phyloP scores from a whole-genome alignment of 2,113 vertebrate species.

The Hipposideros armiger region DNA sequence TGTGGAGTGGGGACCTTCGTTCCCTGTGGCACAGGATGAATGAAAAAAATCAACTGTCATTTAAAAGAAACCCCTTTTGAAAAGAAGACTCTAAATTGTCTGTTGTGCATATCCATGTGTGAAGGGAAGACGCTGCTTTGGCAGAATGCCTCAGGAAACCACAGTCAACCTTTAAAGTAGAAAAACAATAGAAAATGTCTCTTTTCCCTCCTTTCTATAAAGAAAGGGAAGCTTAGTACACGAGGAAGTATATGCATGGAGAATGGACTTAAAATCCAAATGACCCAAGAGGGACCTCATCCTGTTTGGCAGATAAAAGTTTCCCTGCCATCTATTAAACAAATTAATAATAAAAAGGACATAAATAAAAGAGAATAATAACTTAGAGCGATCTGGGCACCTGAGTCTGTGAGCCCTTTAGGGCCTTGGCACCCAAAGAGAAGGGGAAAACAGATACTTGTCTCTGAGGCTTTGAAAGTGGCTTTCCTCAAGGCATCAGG shows the following conservation, averaged over 20 bases:
- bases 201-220: background rate
- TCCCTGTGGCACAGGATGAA: background rate
- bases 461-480: conserved; percentile 60
- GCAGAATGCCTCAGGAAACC: background rate
- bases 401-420: conserved; percentile 71
- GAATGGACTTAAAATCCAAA: conserved; percentile 58
- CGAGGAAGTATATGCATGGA: background rate
- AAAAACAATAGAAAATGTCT: conserved; percentile 32
- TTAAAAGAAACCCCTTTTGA: background rate
- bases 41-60: background rate
- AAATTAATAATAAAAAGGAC: conserved; percentile 65
- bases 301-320: conserved; percentile 59
- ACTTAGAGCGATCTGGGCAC: conserved; percentile 59
- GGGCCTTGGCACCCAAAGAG: conserved; percentile 70
- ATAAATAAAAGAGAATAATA: conserved; percentile 75
- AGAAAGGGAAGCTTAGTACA: conserved; percentile 27
- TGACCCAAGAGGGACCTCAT: background rate
- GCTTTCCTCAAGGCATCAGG: conserved; percentile 56
- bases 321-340: conserved; percentile 58
- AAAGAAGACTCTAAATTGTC: background rate
- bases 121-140: conserved; percentile 18
- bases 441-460: background rate
- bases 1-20: background rate
- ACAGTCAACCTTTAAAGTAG: background rate
- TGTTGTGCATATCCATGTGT: background rate